A percentile compares a stretch with the other conserved stretches of the same genome.
These are phyloP conservation scores for Onthophagus sagittarius DNA, from an alignment of 2,888 invertebrate genomes.

Conservation along the genomic window DNA sequence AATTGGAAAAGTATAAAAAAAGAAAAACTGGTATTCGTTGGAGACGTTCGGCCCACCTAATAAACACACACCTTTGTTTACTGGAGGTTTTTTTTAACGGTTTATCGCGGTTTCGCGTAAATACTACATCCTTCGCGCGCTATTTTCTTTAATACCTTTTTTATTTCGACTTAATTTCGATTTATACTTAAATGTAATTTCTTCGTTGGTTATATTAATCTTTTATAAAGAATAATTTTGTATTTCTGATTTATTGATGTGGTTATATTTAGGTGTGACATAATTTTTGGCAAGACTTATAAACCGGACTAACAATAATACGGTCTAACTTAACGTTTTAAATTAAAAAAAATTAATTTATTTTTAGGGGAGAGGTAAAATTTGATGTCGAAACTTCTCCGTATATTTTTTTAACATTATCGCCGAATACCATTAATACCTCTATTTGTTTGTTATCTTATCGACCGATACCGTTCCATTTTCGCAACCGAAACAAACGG, in stretches of 20 bases:
- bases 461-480: background rate
- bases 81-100: background rate
- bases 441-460: conserved; percentile 10
- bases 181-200: background rate
- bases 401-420: conserved; percentile 7
- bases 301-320: too few species aligned
- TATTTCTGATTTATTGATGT: background rate
- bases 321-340: too few species aligned
- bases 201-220: background rate
- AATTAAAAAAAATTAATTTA: background rate
- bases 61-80: background rate
- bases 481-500: background rate
- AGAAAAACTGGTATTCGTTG: background rate
- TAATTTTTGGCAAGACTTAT: background rate
- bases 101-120: background rate
- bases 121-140: background rate
- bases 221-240: background rate
- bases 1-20: background rate
- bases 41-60: background rate
- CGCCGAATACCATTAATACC: conserved; percentile 8
- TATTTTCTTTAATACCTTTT: background rate
- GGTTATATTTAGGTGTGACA: background rate
- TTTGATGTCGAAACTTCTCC: background rate
- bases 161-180: background rate
- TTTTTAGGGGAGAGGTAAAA: background rate